Evolutionary conservation across 2,797 vertebrate genomes (phyloP), one percentile per base, ranked within the genome.

Genomic region (Macropodus opercularis): DNA sequence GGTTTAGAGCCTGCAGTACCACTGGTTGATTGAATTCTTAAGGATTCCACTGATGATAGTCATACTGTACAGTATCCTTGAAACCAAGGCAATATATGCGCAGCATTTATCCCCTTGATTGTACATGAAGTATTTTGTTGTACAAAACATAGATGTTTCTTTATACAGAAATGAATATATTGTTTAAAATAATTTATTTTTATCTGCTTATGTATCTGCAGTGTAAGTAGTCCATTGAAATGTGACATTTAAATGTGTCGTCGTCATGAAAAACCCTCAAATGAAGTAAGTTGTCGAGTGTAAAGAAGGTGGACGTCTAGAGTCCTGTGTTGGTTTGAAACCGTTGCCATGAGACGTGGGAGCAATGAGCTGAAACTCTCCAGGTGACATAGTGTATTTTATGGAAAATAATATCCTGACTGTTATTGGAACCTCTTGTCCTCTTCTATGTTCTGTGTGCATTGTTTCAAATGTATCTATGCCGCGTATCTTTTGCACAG

Each of bases 51-150:
- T 7, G 4, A 64, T 46, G 24, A 74, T 70, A 71, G 58, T 75
- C 44, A 58, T 63, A 43, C 54, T 51, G 56, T 55, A 43, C 54
- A 54, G 56, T 55, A 27, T 72, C 60, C 38, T 36, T 61, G 14
- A 44, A 77, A 55, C 43, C 1, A 27, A 64, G 71, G 72, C 69
- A 69, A 80, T 56, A 79, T 71, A 80, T 58, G 63, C 51, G 21
- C 68, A 60, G 75, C 67, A 80, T 88, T 81, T 79, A 81, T 73
- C 64, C 69, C 63, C 72, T 53, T 64, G 81, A 84, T 71, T 89
- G 84, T 88, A 89, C 63, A 85, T 83, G 51, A 71, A 75, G 68
- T 72, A 83, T 82, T 87, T 86, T 85, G 77, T 80, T 90, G 88
- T 89, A 90, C 69, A 86, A 84, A 81, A 75, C 58, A 69, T 68